Base-by-base conservation (phyloP, 2,888 invertebrate species). In the Pherbina coryleti region DNA sequence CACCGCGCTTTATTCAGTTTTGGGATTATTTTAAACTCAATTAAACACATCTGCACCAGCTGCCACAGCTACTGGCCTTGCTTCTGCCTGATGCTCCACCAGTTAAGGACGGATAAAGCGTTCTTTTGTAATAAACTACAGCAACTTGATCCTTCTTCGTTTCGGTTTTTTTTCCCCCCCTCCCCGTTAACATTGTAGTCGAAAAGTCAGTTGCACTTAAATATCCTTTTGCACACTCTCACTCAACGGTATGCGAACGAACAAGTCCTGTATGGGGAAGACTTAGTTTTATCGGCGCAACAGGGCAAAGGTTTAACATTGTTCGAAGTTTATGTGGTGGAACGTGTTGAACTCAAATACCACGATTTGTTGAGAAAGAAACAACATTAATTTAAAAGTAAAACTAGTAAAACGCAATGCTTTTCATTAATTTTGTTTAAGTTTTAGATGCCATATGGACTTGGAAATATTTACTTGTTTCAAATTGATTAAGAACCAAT, bases 11-110 rank as follows among this genome's bases (percentile, higher is more conserved):
- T 66, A 57, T 77, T 55, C 64, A 28, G 37, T 72, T 66, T 70
- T 51, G 69, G 66, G 78, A 78, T 76, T 79, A 79, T 78, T 79
- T 79, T 76, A 74, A 79, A 79, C 79, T 79, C 79, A 79, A 79
- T 79, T 79, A 79, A 79, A 79, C 75, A 74, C 78, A 71, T 69
- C 78, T 70, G 71, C 70, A 60, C 22, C 73, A 55, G 37, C 53
- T 49, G 62, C 31, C 44, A n/a, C 66, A 28, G 28, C 31, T 25
- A 19, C 19, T 19, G 14, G 22, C 8, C 57, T 11, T 22, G 49
- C 31, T 64, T 28, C 22, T 31, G 66, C 25, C 37, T 37, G 31
- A 22, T 22, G 28, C 44, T 25, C 34, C 49, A 53, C 5, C 69
- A 37, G 37, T 44, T 69, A 51, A 37, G 17, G 9, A 25, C 34